Evolutionary conservation across 2,797 vertebrate genomes (phyloP).

Genomic region (Phrynocephalus guinanensis): DNA sequence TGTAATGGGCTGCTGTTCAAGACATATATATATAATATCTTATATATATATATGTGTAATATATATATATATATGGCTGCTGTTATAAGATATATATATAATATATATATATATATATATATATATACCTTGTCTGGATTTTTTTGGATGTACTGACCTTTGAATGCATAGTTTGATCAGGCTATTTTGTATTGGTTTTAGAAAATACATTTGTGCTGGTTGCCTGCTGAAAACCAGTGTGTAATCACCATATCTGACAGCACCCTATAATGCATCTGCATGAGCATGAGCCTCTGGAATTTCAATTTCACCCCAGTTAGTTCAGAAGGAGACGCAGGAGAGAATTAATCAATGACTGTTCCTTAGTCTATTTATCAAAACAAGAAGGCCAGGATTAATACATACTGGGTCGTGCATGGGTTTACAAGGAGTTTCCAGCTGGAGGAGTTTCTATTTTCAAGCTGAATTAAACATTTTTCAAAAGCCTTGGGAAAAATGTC

Average conservation of each 20-base stretch:
- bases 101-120: no score
- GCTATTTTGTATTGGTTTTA: slow-evolving; percentile 5
- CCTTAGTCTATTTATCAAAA: slow-evolving; percentile 41
- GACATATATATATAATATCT: no score
- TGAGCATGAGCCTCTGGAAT: slow-evolving; percentile 7
- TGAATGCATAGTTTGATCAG: neutral
- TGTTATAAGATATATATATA: no score
- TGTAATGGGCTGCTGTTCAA: neutral
- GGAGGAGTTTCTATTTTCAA: slow-evolving; percentile 31
- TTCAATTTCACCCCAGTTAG: slow-evolving; percentile 36
- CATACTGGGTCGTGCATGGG: neutral
- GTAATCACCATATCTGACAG: slow-evolving; percentile 31
- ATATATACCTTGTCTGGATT: no score
- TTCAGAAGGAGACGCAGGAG: slow-evolving; percentile 19
- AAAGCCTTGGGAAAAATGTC: neutral
- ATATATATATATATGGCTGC: no score
- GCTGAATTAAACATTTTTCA: slow-evolving; percentile 10
- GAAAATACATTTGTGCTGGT: slow-evolving; percentile 14
- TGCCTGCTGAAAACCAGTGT: neutral
- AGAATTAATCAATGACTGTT: slow-evolving; percentile 17
- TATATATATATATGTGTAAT: no score
- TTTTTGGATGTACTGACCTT: neutral
- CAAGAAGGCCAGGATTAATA: slow-evolving; percentile 29
- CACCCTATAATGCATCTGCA: neutral
- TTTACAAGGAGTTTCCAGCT: slow-evolving; percentile 3